Evolutionary conservation across 2,113 vertebrate species (phyloP), one percentile per base, ranked within the genome.

Genomic region (Cervus canadensis): DNA sequence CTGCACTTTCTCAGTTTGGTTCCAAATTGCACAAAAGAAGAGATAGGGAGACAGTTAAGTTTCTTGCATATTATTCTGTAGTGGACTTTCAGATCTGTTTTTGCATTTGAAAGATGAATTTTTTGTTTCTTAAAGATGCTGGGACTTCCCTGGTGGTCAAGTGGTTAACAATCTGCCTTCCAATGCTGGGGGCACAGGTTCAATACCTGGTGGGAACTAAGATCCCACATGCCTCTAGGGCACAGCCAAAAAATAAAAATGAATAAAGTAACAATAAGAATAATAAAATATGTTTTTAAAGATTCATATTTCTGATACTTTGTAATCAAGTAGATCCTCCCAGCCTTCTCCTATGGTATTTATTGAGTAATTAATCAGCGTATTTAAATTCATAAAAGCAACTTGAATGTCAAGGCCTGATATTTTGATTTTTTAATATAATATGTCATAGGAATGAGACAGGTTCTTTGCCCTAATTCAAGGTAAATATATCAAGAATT

Each of bases 401-500:
- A 78, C 16, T 54, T 67, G 60, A 94, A 94, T 82, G n/a, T 71
- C 30, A 74, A 50, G 23, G 4, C 17, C 62, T 93, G 15, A 3
- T 84, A 84, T 76, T 84, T 92, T 76, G 13, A 23, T 90, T 90
- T 93, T 64, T 88, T 12, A 28, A 59, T 33, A 28, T 57, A 89
- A 26, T 78, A 14, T 76, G 2, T 25, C 19, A 60, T 6, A 82
- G 19, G 3, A 57, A 48, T 78, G 43, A 81, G 25, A 87, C 2
- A 84, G 59, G 16, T 45, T 57, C 1, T 67, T 83, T 54, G 33
- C 11, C 62, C 82, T 33, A 79, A 25, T 79, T 98, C 87, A 96
- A 97, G 56, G 64, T 93, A 98, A 98, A 89, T 57, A 97, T 92
- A 87, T 83, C 59, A 95, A 40, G n/a, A 86, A 17, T 21, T 67